Conservation (phyloP, 2,113 vertebrate genomes). For the Axis porcinus region DNA sequence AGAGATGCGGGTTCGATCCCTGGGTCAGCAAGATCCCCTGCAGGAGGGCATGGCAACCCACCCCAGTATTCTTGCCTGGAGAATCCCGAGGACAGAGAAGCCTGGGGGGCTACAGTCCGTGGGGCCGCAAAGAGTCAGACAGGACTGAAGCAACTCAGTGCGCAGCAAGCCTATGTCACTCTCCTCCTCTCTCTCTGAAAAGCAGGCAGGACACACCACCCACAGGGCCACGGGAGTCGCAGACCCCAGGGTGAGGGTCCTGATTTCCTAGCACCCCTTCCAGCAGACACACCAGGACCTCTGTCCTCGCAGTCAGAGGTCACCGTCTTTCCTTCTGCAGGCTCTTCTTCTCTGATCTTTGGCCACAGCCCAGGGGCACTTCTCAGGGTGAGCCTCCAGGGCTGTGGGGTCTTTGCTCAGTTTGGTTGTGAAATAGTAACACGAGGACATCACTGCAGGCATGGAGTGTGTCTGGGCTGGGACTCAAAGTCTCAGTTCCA, state of each 20-base stretch:
- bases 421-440: neutral
- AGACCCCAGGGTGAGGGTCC: too few species aligned
- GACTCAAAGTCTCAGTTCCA: neutral
- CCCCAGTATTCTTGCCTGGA: neutral
- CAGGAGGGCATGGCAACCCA: neutral
- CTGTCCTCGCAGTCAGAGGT: too few species aligned
- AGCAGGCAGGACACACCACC: neutral
- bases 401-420: neutral
- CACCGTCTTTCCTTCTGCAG: neutral
- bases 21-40: neutral
- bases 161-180: neutral
- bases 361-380: neutral
- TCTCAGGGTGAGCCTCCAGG: neutral
- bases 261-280: fast-evolving
- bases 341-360: neutral
- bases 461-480: fast-evolving
- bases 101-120: neutral
- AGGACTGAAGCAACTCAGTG: neutral
- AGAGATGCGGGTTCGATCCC: neutral
- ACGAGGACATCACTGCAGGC: too few species aligned
- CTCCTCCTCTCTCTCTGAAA: neutral
- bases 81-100: neutral
- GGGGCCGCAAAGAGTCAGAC: neutral
- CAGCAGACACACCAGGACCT: neutral
- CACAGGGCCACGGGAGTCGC: neutral